Evolutionary conservation across 2,113 vertebrate genomes (phyloP), one percentile per base, ranked within the genome.

Genomic region (Gulo gulo): DNA sequence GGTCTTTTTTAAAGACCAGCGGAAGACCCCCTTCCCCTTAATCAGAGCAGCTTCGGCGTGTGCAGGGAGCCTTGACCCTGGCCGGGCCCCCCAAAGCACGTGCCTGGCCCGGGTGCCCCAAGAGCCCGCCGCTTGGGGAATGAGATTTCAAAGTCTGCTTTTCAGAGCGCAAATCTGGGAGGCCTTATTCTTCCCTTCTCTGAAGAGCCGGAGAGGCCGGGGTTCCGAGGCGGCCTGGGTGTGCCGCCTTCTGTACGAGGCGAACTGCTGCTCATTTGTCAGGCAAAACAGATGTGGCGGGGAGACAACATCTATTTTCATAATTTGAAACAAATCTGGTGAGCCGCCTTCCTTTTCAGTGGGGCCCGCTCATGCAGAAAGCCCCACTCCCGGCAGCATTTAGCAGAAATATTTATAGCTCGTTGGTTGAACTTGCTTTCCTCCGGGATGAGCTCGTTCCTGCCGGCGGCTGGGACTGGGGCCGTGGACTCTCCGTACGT

Each of bases 221-320:
- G 87, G 92, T 93, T 97, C 89, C 78, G 61, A 95, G 98, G 92
- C 67, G 57, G 96, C 98, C 98, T 97, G 97, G 93, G 97, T 97
- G 89, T 7, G 24, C 92, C 47, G 85, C 94, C 71, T 94, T 96
- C 97, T 98, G 97, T 96, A 26, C 97, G 98, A 97, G 82, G 45
- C 88, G 96, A 93, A 20, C 1, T 57, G 98, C 98, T 98, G 98
- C 98, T 98, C 98, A 97, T 98, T 98, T 98, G 98, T 99, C 98
- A 98, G 98, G 98, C 29, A 98, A 99, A 99, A 99, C 99, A 99
- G 98, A 99, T 99, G 99, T 98, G 98, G 98, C 82, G 97, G 98
- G 98, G 98, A 97, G 98, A 98, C 98, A 98, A 98, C 99, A 98
- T 99, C 98, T 99, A 99, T 99, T 99, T 99, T 98, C 98, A 98